phyloP scores from a whole-genome alignment of 2,888 invertebrate genomes.

The Trichacis sp. region DNA sequence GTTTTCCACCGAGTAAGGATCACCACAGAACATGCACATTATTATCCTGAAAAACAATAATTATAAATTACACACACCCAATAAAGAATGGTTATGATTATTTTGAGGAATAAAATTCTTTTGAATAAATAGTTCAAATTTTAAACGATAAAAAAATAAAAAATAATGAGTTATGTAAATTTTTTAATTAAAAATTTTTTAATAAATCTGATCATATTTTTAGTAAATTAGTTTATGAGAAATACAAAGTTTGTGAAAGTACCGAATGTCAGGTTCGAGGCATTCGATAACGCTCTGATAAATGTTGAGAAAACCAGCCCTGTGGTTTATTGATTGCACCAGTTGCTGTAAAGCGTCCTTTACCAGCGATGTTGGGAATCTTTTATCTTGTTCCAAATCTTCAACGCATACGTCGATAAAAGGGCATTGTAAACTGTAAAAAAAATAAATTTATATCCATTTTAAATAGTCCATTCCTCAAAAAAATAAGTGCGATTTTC shows the following conservation, averaged over 20 bases:
- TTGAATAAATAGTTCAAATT: too few relatives aligned
- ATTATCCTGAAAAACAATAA: conserved; percentile 81
- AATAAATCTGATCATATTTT: too few relatives aligned
- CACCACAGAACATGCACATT: conserved; percentile 97
- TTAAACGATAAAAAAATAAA: not conserved
- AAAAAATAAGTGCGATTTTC: too few relatives aligned
- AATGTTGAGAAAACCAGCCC: conserved; percentile 80
- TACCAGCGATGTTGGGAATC: conserved; percentile 76
- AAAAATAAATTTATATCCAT: too few relatives aligned
- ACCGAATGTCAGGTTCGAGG: conserved; percentile 87
- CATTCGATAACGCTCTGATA: conserved; percentile 83
- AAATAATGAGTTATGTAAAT: not conserved
- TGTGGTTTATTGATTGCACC: conserved; percentile 82
- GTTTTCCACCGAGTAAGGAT: conserved; percentile 91
- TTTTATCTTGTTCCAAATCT: conserved; percentile 71
- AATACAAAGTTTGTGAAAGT: too few relatives aligned
- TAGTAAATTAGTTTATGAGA: too few relatives aligned
- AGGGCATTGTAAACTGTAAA: conserved; percentile 81
- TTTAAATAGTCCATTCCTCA: too few relatives aligned
- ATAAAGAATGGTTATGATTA: too few relatives aligned
- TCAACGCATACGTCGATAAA: conserved; percentile 83
- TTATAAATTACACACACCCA: too few relatives aligned
- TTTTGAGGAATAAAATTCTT: too few relatives aligned
- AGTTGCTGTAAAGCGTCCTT: conserved; percentile 81
- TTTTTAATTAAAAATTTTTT: too few relatives aligned